These are phyloP conservation scores for Megaceryle torquata DNA, from an alignment of 2,113 vertebrate genomes.

Conservation along the genomic window DNA sequence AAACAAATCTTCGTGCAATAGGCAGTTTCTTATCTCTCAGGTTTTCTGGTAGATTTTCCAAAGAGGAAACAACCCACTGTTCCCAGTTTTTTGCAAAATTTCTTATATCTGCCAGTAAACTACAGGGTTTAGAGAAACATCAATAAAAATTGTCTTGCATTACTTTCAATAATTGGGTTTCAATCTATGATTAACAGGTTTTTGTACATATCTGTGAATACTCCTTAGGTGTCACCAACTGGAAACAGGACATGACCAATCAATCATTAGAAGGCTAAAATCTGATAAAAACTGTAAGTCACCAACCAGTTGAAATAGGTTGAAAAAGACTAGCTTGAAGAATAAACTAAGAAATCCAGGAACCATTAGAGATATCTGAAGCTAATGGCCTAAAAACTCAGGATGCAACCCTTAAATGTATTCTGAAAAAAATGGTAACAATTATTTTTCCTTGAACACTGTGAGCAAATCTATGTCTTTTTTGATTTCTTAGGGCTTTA, in stretches of 20 bases:
- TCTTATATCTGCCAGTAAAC: conserved; percentile 93
- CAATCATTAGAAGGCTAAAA: not conserved
- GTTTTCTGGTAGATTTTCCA: conserved; percentile 93
- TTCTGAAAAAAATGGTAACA: not conserved
- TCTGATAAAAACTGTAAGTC: not conserved
- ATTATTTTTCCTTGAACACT: not conserved
- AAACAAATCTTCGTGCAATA: conserved; percentile 91
- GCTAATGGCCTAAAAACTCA: not conserved
- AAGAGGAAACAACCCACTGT: conserved; percentile 91
- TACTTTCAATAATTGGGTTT: not conserved
- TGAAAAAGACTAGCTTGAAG: not conserved
- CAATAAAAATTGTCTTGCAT: not conserved
- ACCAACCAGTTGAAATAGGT: not conserved
- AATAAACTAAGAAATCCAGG: not conserved
- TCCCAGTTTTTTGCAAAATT: conserved; percentile 99
- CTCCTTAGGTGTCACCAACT: not conserved
- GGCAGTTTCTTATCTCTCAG: conserved; percentile 92
- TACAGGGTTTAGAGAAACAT: conserved; percentile 54
- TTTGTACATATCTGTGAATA: not conserved
- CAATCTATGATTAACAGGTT: not conserved
- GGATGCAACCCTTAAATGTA: not conserved
- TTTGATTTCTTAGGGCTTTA: not conserved
- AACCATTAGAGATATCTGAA: not conserved
- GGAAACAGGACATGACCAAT: not conserved
- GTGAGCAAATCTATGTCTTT: not conserved